Conservation (phyloP, 2,113 vertebrate genomes). For the Zapornia atra region DNA sequence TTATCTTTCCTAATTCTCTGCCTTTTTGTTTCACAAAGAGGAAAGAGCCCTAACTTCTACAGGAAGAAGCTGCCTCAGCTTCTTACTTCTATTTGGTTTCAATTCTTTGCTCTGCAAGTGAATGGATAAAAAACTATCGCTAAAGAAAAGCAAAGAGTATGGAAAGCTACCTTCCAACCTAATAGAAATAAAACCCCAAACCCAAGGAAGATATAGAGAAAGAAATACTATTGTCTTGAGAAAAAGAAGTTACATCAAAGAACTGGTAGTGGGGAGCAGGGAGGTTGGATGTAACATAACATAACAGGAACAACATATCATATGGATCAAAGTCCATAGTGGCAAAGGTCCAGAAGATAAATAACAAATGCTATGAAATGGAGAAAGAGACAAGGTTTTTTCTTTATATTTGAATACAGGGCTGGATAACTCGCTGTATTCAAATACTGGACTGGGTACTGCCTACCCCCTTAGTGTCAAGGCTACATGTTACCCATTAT, state of each 20-base stretch:
- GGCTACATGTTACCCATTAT: background rate
- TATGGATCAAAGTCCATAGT: background rate
- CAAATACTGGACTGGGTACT: background rate
- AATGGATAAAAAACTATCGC: background rate
- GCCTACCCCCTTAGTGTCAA: background rate
- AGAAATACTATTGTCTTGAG: background rate
- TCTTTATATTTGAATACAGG: background rate
- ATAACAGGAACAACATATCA: background rate
- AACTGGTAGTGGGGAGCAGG: background rate
- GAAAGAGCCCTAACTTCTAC: background rate
- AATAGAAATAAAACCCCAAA: background rate
- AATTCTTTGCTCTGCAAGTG: background rate
- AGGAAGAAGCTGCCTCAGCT: background rate
- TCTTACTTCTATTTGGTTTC: background rate
- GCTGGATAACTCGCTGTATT: background rate
- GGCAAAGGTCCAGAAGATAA: background rate
- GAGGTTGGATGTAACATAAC: background rate
- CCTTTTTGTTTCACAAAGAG: background rate
- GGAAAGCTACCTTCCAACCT: background rate
- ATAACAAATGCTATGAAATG: background rate
- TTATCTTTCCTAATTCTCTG: background rate
- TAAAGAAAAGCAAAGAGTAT: background rate
- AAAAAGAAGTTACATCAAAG: background rate
- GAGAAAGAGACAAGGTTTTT: background rate
- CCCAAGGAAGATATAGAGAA: background rate